Conservation (phyloP, 2,797 vertebrate genomes). For the Eulemur rubriventer region DNA sequence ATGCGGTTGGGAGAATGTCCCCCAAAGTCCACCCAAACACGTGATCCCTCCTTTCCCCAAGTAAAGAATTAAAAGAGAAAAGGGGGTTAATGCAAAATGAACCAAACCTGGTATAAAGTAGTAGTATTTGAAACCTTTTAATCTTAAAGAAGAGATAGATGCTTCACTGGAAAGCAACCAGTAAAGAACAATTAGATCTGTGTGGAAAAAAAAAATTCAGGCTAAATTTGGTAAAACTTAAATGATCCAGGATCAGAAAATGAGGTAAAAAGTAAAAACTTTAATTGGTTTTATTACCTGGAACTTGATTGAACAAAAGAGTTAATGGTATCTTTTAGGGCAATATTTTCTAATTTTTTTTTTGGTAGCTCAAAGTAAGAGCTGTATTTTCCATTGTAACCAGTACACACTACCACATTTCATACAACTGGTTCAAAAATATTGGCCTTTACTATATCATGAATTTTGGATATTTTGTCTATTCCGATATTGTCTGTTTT, state of each 20-base stretch:
- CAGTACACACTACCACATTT: neutral
- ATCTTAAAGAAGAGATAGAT: neutral
- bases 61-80: neutral
- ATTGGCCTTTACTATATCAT: neutral
- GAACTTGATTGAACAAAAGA: neutral
- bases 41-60: neutral
- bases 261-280: neutral
- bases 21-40: neutral
- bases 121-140: neutral
- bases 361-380: neutral
- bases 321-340: neutral
- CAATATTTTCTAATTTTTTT: neutral
- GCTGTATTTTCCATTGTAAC: neutral
- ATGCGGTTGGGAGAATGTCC: neutral
- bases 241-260: neutral
- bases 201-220: neutral
- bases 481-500: neutral
- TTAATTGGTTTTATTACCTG: neutral
- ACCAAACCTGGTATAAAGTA: neutral
- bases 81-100: neutral
- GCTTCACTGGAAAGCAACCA: neutral
- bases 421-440: neutral
- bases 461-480: slow-evolving; percentile 21
- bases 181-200: neutral
- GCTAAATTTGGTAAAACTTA: slow-evolving; percentile 27